These are phyloP conservation scores for Montipora cactus DNA, from an alignment of 64 coral and sea anemone species.

Conservation along the genomic window DNA sequence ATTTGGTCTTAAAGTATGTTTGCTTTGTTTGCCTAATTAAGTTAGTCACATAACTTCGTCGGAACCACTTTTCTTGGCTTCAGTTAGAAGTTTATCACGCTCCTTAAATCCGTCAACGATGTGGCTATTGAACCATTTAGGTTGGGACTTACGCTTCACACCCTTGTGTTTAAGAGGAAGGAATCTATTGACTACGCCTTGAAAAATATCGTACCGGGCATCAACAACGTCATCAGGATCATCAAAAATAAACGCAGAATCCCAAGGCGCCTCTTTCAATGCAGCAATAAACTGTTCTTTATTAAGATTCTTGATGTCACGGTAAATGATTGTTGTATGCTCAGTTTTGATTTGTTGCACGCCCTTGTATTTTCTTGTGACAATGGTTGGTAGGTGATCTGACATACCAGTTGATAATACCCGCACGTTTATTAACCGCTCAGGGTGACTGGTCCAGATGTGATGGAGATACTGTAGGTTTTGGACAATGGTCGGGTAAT, in stretches of 20 bases:
- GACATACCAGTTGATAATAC: slow-evolving; percentile 33
- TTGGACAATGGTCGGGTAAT: no score
- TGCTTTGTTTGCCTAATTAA: slow-evolving; percentile 53
- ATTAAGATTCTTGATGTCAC: slow-evolving; percentile 43
- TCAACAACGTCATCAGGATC: slow-evolving; percentile 52
- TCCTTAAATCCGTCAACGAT: slow-evolving; percentile 27
- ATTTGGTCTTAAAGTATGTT: slow-evolving; percentile 48
- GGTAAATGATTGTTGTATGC: slow-evolving; percentile 9
- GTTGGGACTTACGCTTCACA: slow-evolving; percentile 47
- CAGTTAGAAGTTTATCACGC: slow-evolving; percentile 41
- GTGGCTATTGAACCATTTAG: slow-evolving; percentile 58
- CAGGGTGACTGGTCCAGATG: slow-evolving; percentile 71
- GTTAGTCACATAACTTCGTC: slow-evolving; percentile 30
- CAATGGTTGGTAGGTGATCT: slow-evolving; percentile 65
- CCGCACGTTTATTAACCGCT: slow-evolving; percentile 22
- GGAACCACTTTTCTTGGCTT: slow-evolving; percentile 9
- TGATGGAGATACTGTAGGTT: no score
- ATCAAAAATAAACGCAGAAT: slow-evolving; percentile 71
- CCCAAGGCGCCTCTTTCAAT: slow-evolving; percentile 48
- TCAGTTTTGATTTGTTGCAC: background rate
- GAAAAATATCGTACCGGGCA: slow-evolving; percentile 49
- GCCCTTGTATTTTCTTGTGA: slow-evolving; percentile 61
- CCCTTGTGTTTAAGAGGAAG: slow-evolving; percentile 42
- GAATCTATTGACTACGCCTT: slow-evolving; percentile 7
- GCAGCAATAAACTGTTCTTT: slow-evolving; percentile 19